A percentile compares a stretch with the other conserved stretches of the same genome.
Evolutionary conservation across 2,113 vertebrate genomes (phyloP).

Genomic region (Pseudopodoces humilis): DNA sequence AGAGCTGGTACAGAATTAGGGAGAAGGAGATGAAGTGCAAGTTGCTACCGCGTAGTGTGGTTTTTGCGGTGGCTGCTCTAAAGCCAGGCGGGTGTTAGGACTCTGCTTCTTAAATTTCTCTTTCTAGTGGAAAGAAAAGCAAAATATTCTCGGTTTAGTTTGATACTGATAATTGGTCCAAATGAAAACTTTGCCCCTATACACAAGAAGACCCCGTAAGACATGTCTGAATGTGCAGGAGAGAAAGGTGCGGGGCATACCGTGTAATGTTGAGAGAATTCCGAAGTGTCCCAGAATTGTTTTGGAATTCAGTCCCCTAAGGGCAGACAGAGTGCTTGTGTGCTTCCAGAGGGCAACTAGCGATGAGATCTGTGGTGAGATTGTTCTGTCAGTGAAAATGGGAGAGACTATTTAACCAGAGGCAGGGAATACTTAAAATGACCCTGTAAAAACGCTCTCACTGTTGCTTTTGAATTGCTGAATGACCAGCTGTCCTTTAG

Average conservation of each 20-base stretch:
- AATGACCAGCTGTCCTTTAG: not conserved
- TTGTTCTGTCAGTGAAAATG: not conserved
- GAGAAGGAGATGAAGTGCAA: not conserved
- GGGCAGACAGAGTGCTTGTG: not conserved
- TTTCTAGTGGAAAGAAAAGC: not conserved
- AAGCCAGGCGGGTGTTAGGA: not conserved
- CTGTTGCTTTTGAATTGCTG: not conserved
- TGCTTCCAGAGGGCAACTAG: not conserved
- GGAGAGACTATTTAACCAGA: not conserved
- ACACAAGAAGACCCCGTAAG: not conserved
- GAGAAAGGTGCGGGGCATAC: not conserved
- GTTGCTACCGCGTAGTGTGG: not conserved
- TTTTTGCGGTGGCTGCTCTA: not conserved
- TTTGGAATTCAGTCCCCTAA: not conserved
- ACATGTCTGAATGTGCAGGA: not conserved
- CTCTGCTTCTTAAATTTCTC: not conserved
- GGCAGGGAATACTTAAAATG: not conserved
- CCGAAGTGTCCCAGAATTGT: not conserved
- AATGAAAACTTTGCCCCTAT: not conserved
- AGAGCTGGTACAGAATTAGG: not conserved
- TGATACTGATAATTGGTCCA: not conserved
- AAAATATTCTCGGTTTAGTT: not conserved
- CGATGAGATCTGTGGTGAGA: not conserved
- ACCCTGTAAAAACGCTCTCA: not conserved
- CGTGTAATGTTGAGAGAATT: not conserved